Base-by-base conservation (phyloP, 2,888 invertebrate species). In the Biston stratarius region DNA sequence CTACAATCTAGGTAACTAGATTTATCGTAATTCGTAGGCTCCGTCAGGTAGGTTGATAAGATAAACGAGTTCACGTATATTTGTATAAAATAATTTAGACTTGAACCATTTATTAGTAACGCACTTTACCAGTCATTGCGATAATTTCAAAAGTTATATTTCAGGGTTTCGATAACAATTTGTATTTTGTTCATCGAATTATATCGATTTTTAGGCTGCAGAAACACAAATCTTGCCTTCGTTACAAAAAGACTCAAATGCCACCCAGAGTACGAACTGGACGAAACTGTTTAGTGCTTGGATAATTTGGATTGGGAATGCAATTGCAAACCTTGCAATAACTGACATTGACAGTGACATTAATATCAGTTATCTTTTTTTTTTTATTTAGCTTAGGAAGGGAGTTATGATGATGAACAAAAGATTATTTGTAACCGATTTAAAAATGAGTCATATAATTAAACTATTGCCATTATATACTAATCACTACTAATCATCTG, bases 21-120 rank as follows among this genome's bases (percentile, higher is more conserved):
- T 72, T 61, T n/a, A 68, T 40, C 48, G 59, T n/a, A n/a, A n/a
- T n/a, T n/a, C n/a, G n/a, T 53, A 56, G 44, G 34, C 53, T 53
- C 61, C 52, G 57, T 64, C 57, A 61, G 67, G 53, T 55, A 61
- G 42, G 42, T 40, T 44, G 64, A 72, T 74, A 72, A 74, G 70
- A 74, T 70, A 66, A 67, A 65, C 1, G 38, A 53, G 47, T 47
- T 60, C 56, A 61, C 15, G 55, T 24, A 65, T 36, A 52, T 34
- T 40, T 44, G 47, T 47, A 40, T 36, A 7, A 59, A 62, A 49
- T 33, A 53, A 45, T 24, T 24, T 5, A 6, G 36, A 53, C 44
- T 34, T 33, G 0, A 67, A 40, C 40, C 42, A 40, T 12, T 42
- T 45, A 34, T 12, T 40, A 12, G 14, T 33, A 49, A 48, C 14